These are phyloP conservation scores for Pseudomyrmex flavicornis DNA, from an alignment of 1,140 invertebrate genomes.

Conservation along the genomic window DNA sequence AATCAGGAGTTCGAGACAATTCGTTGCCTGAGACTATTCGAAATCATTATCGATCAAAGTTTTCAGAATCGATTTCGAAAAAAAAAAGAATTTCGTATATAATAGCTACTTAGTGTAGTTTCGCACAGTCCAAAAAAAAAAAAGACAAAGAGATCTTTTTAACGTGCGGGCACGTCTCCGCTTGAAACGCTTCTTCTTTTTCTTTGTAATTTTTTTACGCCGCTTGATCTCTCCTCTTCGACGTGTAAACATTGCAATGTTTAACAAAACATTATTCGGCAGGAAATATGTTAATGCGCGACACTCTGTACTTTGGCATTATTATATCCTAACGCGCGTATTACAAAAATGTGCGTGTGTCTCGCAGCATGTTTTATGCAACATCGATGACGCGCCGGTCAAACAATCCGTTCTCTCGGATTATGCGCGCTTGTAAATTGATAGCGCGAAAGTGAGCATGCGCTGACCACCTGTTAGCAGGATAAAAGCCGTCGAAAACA, in stretches of 20 bases:
- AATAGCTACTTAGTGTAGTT: too few relatives aligned
- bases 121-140: too few relatives aligned
- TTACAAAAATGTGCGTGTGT: background rate
- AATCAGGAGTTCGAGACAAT: too few relatives aligned
- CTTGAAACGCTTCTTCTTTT: background rate
- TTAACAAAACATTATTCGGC: background rate
- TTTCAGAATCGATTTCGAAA: too few relatives aligned
- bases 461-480: conserved; percentile 63
- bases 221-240: background rate
- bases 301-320: conserved; percentile 1
- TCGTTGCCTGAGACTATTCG: too few relatives aligned
- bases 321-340: background rate
- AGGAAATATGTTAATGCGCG: background rate
- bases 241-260: background rate
- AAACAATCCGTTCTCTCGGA: conserved; percentile 12
- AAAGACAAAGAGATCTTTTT: too few relatives aligned
- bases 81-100: background rate
- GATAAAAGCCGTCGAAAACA: conserved; percentile 20
- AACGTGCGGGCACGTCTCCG: background rate
- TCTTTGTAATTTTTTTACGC: background rate
- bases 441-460: conserved; percentile 24
- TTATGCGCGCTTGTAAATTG: conserved; percentile 26
- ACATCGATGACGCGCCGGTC: background rate
- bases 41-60: too few relatives aligned
- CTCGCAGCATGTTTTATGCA: conserved; percentile 6